A percentile compares a stretch with the other conserved stretches of the same genome.
Evolutionary conservation across 2,888 invertebrate genomes (phyloP).

Genomic region (Apotomis betuletana): DNA sequence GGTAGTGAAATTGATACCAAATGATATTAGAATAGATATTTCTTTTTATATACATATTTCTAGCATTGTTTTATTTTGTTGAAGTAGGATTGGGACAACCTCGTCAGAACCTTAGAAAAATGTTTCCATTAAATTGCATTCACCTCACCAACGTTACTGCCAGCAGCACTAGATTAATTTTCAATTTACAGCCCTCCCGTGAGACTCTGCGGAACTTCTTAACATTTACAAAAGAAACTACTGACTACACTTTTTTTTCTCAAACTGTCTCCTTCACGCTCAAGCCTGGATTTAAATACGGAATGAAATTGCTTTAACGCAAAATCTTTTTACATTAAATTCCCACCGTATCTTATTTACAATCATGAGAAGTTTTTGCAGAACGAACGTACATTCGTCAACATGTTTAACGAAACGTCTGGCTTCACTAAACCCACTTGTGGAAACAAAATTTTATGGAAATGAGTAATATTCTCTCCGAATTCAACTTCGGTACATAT

Average conservation of each 20-base stretch:
- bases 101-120: slow-evolving; percentile 15
- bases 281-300: slow-evolving; percentile 24
- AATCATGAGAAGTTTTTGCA: slow-evolving; percentile 12
- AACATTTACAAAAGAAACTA: slow-evolving; percentile 37
- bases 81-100: not conserved
- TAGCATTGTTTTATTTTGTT: no score
- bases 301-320: slow-evolving; percentile 11
- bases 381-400: slow-evolving; percentile 10
- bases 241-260: slow-evolving; percentile 15
- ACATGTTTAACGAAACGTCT: slow-evolving; percentile 15
- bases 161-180: slow-evolving; percentile 42
- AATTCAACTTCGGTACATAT: slow-evolving; percentile 48
- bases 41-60: no score
- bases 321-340: slow-evolving; percentile 22
- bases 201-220: slow-evolving; percentile 32
- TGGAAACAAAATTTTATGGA: slow-evolving; percentile 49
- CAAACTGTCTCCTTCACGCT: slow-evolving; percentile 34
- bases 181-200: slow-evolving; percentile 41
- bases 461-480: slow-evolving; percentile 48
- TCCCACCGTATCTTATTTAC: slow-evolving; percentile 2
- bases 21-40: no score
- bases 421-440: slow-evolving; percentile 33
- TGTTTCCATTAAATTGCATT: slow-evolving; percentile 13
- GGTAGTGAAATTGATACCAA: no score
- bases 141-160: slow-evolving; percentile 26